phyloP scores from a whole-genome alignment of 2,888 invertebrate genomes.

The Epiblema foenella region DNA sequence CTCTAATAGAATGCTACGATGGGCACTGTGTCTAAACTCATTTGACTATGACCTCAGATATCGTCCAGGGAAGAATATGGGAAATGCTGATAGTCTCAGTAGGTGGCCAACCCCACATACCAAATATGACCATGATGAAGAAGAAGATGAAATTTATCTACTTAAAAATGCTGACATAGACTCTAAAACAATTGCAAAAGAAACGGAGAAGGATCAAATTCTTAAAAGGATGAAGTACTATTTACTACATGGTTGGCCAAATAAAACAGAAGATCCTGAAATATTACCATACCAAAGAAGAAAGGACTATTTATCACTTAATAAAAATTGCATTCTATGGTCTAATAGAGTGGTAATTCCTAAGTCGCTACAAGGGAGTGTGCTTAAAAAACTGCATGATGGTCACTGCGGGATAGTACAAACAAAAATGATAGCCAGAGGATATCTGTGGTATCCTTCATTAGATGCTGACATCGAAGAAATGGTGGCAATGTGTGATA shows the following conservation, averaged over 20 bases:
- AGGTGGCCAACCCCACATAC: too few species aligned
- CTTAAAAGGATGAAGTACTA: not conserved
- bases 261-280: not conserved
- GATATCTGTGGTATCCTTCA: constrained; percentile 1
- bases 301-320: not conserved
- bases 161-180: not conserved
- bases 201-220: not conserved
- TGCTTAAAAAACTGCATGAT: not conserved
- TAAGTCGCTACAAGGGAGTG: not conserved
- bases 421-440: not conserved
- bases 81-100: too few species aligned
- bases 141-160: not conserved
- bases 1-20: too few species aligned
- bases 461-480: constrained; percentile 5
- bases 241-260: not conserved
- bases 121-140: too few species aligned
- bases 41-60: too few species aligned
- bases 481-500: not conserved
- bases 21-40: too few species aligned
- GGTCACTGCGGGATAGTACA: too few species aligned
- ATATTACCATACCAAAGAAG: not conserved
- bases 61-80: too few species aligned
- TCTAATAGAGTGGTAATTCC: not conserved
- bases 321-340: not conserved
- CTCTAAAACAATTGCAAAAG: not conserved